Percentiles rank a stretch among this genome's conserved stretches.
phyloP scores from a whole-genome alignment of 2,797 vertebrate genomes.

The Acanthurus tractus region DNA sequence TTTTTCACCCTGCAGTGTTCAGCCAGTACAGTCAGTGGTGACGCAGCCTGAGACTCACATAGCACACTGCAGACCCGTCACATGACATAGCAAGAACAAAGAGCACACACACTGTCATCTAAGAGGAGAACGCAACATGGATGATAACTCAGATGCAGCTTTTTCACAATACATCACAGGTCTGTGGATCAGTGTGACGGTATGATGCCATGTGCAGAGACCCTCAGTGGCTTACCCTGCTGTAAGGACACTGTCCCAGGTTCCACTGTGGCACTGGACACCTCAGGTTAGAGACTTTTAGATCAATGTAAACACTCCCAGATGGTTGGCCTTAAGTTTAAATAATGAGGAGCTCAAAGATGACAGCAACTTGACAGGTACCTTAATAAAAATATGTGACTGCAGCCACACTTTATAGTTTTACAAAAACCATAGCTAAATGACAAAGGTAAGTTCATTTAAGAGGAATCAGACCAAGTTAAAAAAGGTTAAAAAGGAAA shows the following conservation, averaged over 20 bases:
- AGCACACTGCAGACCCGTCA: slow-evolving; percentile 79
- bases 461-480: neutral
- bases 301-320: neutral
- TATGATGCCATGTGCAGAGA: slow-evolving; percentile 2
- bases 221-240: slow-evolving; percentile 15
- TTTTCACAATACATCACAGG: slow-evolving; percentile 34
- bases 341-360: slow-evolving; percentile 1
- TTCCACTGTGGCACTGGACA: neutral
- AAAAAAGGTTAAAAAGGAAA: neutral
- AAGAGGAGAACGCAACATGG: slow-evolving; percentile 51
- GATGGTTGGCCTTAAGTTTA: neutral
- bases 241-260: slow-evolving; percentile 11
- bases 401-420: slow-evolving; percentile 4
- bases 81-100: slow-evolving; percentile 77
- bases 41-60: slow-evolving; percentile 77
- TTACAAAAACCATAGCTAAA: slow-evolving; percentile 1
- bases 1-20: slow-evolving; percentile 75
- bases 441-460: slow-evolving; percentile 32
- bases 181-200: slow-evolving; percentile 16
- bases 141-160: slow-evolving; percentile 38
- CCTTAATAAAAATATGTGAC: neutral
- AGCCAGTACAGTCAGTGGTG: slow-evolving; percentile 76
- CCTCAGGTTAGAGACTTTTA: slow-evolving; percentile 31
- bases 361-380: neutral
- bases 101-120: slow-evolving; percentile 70